Evolutionary conservation across 2,888 invertebrate species (phyloP).

Genomic region (Vanessa cardui): DNA sequence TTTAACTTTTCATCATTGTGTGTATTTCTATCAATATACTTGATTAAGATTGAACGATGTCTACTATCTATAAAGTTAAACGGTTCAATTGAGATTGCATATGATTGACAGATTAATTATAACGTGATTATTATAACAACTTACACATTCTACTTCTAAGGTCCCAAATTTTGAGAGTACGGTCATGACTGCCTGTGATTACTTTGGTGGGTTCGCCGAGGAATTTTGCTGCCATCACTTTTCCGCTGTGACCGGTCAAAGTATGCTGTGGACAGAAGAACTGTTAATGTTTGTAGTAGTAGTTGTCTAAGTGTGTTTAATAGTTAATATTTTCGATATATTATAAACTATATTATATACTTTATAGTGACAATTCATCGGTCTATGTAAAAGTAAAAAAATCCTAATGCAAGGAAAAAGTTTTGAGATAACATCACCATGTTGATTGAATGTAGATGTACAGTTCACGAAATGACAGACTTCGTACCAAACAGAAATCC

Average conservation of each 20-base stretch:
- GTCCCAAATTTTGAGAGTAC: conserved; percentile 99
- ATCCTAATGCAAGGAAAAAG: too few relatives aligned
- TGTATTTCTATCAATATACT: background rate
- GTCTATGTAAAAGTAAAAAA: too few relatives aligned
- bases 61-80: background rate
- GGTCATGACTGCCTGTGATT: conserved; percentile 98
- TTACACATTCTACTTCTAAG: conserved; percentile 89
- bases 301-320: background rate
- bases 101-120: conserved; percentile 14
- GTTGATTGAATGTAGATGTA: too few relatives aligned
- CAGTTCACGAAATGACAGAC: too few relatives aligned
- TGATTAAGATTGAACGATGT: background rate
- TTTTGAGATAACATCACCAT: too few relatives aligned
- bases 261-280: conserved; percentile 86
- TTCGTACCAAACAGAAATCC: too few relatives aligned
- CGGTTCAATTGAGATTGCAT: background rate
- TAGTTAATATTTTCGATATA: background rate
- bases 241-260: conserved; percentile 97
- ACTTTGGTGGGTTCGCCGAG: conserved; percentile 95
- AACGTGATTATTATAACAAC: conserved; percentile 37
- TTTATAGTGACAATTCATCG: too few relatives aligned
- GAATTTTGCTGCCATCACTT: conserved; percentile 98
- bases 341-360: too few relatives aligned
- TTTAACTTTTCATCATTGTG: background rate
- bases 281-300: conserved; percentile 5